Evolutionary conservation across 2,797 vertebrate genomes (phyloP).

Genomic region (Helicolenus hilgendorfi): DNA sequence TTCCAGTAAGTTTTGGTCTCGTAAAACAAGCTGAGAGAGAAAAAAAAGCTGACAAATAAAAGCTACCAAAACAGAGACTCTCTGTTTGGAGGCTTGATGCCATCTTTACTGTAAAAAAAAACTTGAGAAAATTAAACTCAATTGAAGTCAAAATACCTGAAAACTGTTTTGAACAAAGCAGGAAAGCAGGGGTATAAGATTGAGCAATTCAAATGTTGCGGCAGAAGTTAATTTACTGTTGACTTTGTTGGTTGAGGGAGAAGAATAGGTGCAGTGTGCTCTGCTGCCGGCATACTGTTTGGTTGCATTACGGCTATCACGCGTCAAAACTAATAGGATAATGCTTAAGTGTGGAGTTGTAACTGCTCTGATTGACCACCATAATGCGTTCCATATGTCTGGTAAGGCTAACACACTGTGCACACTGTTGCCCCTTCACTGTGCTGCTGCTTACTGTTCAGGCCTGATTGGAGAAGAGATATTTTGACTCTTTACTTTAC

Average conservation of each 20-base stretch:
- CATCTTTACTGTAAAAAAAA: constrained; percentile 27
- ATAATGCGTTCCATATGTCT: constrained; percentile 78
- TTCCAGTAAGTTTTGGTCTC: constrained; percentile 71
- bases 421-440: constrained; percentile 47
- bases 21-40: constrained; percentile 41
- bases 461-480: constrained; percentile 34
- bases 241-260: constrained; percentile 42
- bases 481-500: constrained; percentile 22
- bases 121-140: background rate
- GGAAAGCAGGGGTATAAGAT: background rate
- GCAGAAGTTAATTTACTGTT: constrained; percentile 47
- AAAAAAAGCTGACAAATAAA: constrained; percentile 4
- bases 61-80: constrained; percentile 24
- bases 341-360: constrained; percentile 48
- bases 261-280: constrained; percentile 74
- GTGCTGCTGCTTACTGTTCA: constrained; percentile 39
- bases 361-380: constrained; percentile 60
- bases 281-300: constrained; percentile 46
- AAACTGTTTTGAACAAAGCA: constrained; percentile 47
- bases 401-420: constrained; percentile 18
- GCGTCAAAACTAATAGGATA: constrained; percentile 57
- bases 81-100: constrained; percentile 42
- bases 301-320: constrained; percentile 58
- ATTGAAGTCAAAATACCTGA: constrained; percentile 51
- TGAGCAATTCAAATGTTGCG: constrained; percentile 30